Base-by-base conservation (phyloP, 1,140 invertebrate genomes). In the Drosophila parvula region DNA sequence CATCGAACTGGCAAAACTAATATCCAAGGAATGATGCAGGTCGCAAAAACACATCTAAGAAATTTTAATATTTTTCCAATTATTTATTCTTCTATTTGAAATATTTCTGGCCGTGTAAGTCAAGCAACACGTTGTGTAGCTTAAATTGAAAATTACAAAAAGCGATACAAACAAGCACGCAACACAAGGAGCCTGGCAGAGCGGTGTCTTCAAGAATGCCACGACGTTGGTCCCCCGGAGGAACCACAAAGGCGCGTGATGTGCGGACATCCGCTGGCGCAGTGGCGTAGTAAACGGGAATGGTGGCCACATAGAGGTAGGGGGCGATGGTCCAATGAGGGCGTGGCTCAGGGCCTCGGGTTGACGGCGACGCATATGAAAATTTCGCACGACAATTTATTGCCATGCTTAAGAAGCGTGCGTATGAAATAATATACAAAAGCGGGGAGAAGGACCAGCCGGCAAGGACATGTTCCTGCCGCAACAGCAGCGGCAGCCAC, bases 131-230 rank as follows among this genome's bases (percentile, higher is more conserved):
- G 83, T 88, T 88, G 83, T 69, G 73, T 68, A 68, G 84, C 76
- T 89, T 74, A 78, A 88, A 88, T 88, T 88, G 83, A 88, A 88
- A 88, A 88, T 88, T 88, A 83, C 80, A 89, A 88, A 88, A 85
- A 60, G 63, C 68, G 70, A 64, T 58, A 53, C 69, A 38, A 56
- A 27, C 69, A 32, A 58, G 60, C 65, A 71, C 79, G 67, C 69
- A 67, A 79, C 18, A 30, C 53, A 62, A 50, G 18, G 30, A 50
- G 30, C 27, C 12, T 16, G 30, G 56, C 32, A 16, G 50, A 50
- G 79, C 41, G 56, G 12, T 30, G 36, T 62, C 74, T 84, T 70
- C 22, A 47, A 85, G 69, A 47, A 79, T 78, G 79, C 74, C 61
- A 73, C 77, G 70, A 73, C 62, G 75, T 57, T 76, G 81, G 51